A percentile compares a stretch with the other conserved stretches of the same genome.
Evolutionary conservation across 2,888 invertebrate species (phyloP).

Genomic region (Eupithecia exiguata): DNA sequence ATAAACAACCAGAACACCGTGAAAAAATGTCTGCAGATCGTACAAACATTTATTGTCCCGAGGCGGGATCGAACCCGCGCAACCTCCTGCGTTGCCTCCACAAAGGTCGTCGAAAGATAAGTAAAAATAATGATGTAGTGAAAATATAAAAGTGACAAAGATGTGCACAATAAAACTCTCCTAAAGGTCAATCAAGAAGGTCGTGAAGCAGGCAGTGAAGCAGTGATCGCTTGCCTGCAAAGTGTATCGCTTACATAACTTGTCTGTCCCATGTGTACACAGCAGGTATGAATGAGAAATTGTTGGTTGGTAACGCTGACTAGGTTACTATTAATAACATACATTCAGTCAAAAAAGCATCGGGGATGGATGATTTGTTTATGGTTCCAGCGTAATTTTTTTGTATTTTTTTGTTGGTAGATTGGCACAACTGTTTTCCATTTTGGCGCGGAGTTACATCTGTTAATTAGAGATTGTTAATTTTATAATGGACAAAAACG

Average conservation of each 20-base stretch:
- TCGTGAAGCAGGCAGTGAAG: neutral
- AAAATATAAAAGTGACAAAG: neutral
- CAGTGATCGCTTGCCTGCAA: constrained; percentile 8
- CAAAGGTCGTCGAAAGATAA: neutral
- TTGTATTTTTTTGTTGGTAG: too few relatives aligned
- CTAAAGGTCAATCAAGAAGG: neutral
- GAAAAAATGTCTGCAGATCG: neutral
- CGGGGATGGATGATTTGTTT: too few relatives aligned
- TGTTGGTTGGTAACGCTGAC: neutral
- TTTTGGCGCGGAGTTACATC: too few relatives aligned
- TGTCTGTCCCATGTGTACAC: constrained; percentile 2
- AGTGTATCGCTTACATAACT: constrained; percentile 13
- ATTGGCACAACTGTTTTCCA: too few relatives aligned
- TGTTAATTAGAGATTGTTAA: too few relatives aligned
- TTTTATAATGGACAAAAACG: too few relatives aligned
- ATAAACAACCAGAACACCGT: neutral
- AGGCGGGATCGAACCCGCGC: neutral
- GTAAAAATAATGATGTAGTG: neutral
- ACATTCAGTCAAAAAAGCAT: too few relatives aligned
- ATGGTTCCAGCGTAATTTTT: too few relatives aligned
- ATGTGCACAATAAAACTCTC: neutral
- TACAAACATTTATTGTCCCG: neutral
- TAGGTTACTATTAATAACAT: neutral
- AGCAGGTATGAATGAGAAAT: constrained; percentile 11
- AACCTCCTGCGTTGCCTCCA: neutral